A percentile compares a stretch with the other conserved stretches of the same genome.
Evolutionary conservation across 2,888 invertebrate genomes (phyloP).

Genomic region (Thymelicus sylvestris): DNA sequence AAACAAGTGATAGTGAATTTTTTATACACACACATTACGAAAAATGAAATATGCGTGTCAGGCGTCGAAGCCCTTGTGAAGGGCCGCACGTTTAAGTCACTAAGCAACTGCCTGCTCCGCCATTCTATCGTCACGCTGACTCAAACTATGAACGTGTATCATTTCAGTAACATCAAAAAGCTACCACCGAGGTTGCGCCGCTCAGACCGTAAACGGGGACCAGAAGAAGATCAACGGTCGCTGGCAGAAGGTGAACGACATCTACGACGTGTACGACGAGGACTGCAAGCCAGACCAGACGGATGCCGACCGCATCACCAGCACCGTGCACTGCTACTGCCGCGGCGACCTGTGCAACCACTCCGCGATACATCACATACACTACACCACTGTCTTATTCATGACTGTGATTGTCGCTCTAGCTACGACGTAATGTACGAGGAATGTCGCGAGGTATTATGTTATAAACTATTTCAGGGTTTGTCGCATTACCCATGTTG

Average conservation of each 20-base stretch:
- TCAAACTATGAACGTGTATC: not conserved
- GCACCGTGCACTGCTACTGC: constrained; percentile 89
- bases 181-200: constrained; percentile 87
- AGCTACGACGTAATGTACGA: not conserved
- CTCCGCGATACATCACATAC: constrained; percentile 47
- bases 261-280: constrained; percentile 89
- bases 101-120: too few relatives aligned
- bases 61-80: too few relatives aligned
- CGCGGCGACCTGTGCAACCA: constrained; percentile 89
- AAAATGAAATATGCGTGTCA: too few relatives aligned
- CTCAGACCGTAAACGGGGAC: constrained; percentile 86
- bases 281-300: constrained; percentile 87
- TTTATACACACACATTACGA: too few relatives aligned
- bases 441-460: not conserved
- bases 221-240: constrained; percentile 79
- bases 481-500: not conserved
- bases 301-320: constrained; percentile 80
- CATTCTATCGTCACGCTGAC: too few relatives aligned
- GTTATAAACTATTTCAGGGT: not conserved
- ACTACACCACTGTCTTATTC: constrained; percentile 35
- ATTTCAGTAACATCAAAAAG: constrained; percentile 60
- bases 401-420: constrained; percentile 30
- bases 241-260: constrained; percentile 86
- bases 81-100: too few relatives aligned
- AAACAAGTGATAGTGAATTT: too few relatives aligned